Evolutionary conservation across 2,113 vertebrate genomes (phyloP).

Genomic region (Oncorhynchus tshawytscha): DNA sequence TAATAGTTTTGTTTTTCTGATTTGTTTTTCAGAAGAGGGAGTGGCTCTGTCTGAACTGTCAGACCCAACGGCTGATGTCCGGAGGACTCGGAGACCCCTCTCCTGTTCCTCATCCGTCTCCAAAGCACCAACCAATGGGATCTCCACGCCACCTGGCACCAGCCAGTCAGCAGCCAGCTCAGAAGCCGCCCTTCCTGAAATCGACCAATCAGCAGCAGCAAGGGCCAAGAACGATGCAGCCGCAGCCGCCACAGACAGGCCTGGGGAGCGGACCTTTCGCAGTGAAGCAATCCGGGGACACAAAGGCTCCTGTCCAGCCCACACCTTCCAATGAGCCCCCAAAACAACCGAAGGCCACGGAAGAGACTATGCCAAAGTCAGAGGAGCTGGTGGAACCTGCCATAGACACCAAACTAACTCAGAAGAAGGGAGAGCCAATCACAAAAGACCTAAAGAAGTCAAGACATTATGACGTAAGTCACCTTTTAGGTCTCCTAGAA

Average conservation of each 20-base stretch:
- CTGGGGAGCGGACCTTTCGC: conserved; percentile 47
- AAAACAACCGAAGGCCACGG: conserved; percentile 49
- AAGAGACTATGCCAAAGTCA: conserved; percentile 51
- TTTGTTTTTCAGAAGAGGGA: conserved; percentile 89
- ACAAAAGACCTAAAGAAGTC: conserved; percentile 75
- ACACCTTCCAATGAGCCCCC: conserved; percentile 43
- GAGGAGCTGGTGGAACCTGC: conserved; percentile 39
- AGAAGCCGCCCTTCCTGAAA: conserved; percentile 68
- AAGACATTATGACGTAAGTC: conserved; percentile 87
- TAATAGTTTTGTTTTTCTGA: conserved; percentile 10
- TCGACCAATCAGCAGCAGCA: conserved; percentile 53
- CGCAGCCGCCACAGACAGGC: conserved; percentile 47
- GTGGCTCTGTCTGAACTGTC: conserved; percentile 99
- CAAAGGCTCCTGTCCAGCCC: conserved; percentile 65
- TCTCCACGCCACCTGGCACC: conserved; percentile 76
- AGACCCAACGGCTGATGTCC: conserved; percentile 92
- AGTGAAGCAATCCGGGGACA: conserved; percentile 69
- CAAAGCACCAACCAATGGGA: conserved; percentile 77
- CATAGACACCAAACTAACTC: conserved; percentile 60
- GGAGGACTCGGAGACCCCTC: conserved; percentile 86
- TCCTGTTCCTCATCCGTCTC: conserved; percentile 75
- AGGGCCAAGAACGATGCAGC: conserved; percentile 45
- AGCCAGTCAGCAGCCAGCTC: conserved; percentile 66
- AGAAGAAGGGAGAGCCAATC: conserved; percentile 73
- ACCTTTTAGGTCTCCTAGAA: not conserved